phyloP scores from a whole-genome alignment of 1,140 invertebrate species.

The Lordiphosa stackelbergi region DNA sequence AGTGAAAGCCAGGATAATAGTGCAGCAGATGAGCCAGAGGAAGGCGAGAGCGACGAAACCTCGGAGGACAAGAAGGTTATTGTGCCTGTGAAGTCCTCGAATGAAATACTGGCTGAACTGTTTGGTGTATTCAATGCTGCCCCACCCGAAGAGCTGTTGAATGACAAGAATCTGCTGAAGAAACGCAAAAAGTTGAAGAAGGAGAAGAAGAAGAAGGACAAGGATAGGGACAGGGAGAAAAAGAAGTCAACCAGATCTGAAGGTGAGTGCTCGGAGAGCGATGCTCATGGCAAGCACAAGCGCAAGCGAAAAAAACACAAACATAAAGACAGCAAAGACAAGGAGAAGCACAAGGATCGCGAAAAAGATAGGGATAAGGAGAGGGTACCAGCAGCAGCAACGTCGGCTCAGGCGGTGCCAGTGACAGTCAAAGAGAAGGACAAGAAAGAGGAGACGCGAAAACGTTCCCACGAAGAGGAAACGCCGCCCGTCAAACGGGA shows the following conservation, averaged over 20 bases:
- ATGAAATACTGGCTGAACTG: conserved; percentile 87
- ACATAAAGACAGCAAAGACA: conserved; percentile 73
- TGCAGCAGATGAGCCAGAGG: conserved; percentile 1
- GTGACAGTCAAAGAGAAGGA: conserved; percentile 27
- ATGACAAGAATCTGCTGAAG: conserved; percentile 67
- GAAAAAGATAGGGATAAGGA: conserved; percentile 41
- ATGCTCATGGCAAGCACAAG: conserved; percentile 70
- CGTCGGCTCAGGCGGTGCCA: neutral
- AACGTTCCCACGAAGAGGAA: conserved; percentile 15
- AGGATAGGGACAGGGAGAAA: conserved; percentile 79
- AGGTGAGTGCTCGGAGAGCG: conserved; percentile 78
- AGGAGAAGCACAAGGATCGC: conserved; percentile 22
- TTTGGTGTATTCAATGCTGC: conserved; percentile 82
- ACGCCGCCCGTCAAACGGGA: conserved; percentile 31
- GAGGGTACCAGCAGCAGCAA: no score
- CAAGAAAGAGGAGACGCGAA: conserved; percentile 22
- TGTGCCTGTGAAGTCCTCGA: conserved; percentile 82
- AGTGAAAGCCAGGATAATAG: conserved; percentile 13
- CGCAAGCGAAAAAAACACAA: conserved; percentile 72
- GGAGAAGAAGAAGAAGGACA: conserved; percentile 78
- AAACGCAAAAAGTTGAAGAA: conserved; percentile 80
- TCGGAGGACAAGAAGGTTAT: conserved; percentile 76
- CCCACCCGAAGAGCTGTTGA: conserved; percentile 78
- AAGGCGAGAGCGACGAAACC: conserved; percentile 11
- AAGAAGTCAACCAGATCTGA: conserved; percentile 78